A percentile compares a stretch with the other conserved stretches of the same genome.
These are phyloP conservation scores for Graphium colonna DNA, from an alignment of 2,888 invertebrate genomes.

Conservation along the genomic window DNA sequence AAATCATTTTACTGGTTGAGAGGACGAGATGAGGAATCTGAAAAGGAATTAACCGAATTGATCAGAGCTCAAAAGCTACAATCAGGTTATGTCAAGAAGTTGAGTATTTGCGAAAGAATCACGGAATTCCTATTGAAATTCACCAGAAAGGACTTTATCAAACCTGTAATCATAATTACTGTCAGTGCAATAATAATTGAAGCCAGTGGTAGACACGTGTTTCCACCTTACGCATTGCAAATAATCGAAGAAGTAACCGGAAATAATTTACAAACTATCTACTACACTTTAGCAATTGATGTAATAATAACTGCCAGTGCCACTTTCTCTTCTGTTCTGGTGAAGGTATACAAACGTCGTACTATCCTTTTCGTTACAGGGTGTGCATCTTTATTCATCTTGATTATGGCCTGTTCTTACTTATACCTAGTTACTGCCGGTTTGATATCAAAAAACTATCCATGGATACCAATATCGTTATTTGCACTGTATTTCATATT, in stretches of 20 bases:
- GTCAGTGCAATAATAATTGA: conserved; percentile 44
- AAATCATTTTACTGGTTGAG: conserved; percentile 72
- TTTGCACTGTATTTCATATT: conserved; percentile 49
- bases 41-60: conserved; percentile 41
- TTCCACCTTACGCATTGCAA: conserved; percentile 53
- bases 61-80: conserved; percentile 42
- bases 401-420: conserved; percentile 41
- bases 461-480: conserved; percentile 43
- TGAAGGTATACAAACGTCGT: conserved; percentile 48
- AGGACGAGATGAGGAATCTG: conserved; percentile 43
- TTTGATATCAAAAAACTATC: conserved; percentile 35
- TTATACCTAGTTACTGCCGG: conserved; percentile 38
- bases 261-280: conserved; percentile 41
- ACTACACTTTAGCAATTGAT: conserved; percentile 49
- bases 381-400: conserved; percentile 37
- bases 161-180: conserved; percentile 44
- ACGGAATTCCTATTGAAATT: conserved; percentile 42
- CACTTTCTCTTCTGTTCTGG: conserved; percentile 43
- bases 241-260: conserved; percentile 48
- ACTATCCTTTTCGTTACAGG: conserved; percentile 50
- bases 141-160: conserved; percentile 46
- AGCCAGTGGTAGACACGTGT: conserved; percentile 48
- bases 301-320: conserved; percentile 46
- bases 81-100: conserved; percentile 21
- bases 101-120: conserved; percentile 24